These are phyloP conservation scores for Exephanes ischioxanthus DNA, from an alignment of 2,888 invertebrate genomes.

Conservation along the genomic window DNA sequence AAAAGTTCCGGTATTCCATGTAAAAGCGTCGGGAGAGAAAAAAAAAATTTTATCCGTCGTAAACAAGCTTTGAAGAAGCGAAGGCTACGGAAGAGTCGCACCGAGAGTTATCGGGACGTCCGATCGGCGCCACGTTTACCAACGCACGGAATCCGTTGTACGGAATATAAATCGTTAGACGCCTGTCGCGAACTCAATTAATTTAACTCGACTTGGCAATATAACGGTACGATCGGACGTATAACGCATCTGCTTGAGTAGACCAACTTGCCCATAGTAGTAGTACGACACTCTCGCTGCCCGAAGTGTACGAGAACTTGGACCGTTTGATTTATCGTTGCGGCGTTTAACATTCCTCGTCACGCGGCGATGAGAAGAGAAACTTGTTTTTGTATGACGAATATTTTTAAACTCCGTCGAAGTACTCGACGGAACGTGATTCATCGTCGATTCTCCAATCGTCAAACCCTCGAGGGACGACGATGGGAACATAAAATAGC, in stretches of 20 bases:
- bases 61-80: conserved; percentile 19
- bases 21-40: not conserved
- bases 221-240: conserved; percentile 46
- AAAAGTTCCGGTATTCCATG: conserved; percentile 6
- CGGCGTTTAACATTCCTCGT: conserved; percentile 41
- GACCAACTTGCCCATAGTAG: conserved; percentile 1
- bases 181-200: conserved; percentile 62
- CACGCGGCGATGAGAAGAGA: conserved; percentile 32
- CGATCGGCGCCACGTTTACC: conserved; percentile 58
- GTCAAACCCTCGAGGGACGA: not conserved
- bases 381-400: conserved; percentile 47
- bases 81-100: not conserved
- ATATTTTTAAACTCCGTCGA: conserved; percentile 32
- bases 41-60: conserved; percentile 26
- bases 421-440: conserved; percentile 30
- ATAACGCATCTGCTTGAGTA: conserved; percentile 16
- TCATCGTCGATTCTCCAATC: conserved; percentile 20
- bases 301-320: not conserved
- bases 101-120: conserved; percentile 48
- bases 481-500: not conserved
- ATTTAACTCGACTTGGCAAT: conserved; percentile 62
- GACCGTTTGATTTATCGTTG: conserved; percentile 58
- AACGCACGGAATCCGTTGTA: conserved; percentile 33
- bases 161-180: conserved; percentile 54
- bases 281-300: conserved; percentile 28